Percentiles rank a stretch among this genome's conserved stretches.
phyloP scores from a whole-genome alignment of 2,888 invertebrate species.

The Oconnorella tubifera region DNA sequence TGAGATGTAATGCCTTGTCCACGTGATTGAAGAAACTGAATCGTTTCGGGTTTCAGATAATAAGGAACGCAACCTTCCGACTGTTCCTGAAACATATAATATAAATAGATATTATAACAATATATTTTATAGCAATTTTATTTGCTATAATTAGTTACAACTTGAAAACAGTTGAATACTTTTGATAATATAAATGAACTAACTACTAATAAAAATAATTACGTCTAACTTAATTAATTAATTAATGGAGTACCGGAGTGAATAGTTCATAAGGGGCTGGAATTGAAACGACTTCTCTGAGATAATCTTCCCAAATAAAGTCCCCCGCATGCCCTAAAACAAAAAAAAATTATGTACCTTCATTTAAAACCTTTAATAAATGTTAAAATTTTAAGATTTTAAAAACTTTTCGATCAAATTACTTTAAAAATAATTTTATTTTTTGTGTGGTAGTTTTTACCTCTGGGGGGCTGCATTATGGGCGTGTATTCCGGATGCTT shows the following conservation, averaged over 20 bases:
- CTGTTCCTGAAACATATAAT: constrained; percentile 14
- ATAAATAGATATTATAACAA: too few species aligned
- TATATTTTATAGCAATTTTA: neutral
- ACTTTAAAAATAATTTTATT: too few species aligned
- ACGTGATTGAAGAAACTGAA: constrained; percentile 9
- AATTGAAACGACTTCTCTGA: constrained; percentile 33
- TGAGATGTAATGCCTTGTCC: constrained; percentile 11
- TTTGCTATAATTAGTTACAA: too few species aligned
- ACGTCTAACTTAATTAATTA: too few species aligned
- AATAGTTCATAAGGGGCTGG: constrained; percentile 44
- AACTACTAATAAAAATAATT: too few species aligned
- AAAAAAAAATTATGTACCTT: neutral
- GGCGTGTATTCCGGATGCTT: constrained; percentile 5
- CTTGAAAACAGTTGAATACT: too few species aligned
- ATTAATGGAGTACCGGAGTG: too few species aligned
- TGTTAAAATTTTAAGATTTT: too few species aligned
- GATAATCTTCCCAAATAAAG: constrained; percentile 38
- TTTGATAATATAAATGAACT: too few species aligned
- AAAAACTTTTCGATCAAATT: too few species aligned
- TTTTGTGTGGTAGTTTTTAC: too few species aligned
- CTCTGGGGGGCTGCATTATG: constrained; percentile 29
- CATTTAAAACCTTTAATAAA: too few species aligned
- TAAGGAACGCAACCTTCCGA: constrained; percentile 15
- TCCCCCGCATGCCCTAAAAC: constrained; percentile 8
- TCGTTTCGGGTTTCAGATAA: constrained; percentile 12